phyloP scores from a whole-genome alignment of 2,797 vertebrate genomes.

The Cheirogaleus major region DNA sequence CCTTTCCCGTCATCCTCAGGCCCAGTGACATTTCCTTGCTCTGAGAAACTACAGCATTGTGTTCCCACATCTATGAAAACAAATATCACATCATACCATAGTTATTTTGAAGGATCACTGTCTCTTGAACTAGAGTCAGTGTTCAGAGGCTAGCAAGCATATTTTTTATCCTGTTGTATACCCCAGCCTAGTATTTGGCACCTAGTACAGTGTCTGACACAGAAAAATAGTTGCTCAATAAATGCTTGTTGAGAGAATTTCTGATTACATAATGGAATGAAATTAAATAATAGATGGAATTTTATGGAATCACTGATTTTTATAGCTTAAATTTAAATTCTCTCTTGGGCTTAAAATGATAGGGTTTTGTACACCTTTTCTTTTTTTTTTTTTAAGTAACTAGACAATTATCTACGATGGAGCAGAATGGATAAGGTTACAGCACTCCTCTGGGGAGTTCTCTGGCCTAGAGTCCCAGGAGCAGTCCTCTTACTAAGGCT shows the following conservation, averaged over 20 bases:
- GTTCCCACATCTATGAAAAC: background rate
- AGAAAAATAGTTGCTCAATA: background rate
- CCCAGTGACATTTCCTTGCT: background rate
- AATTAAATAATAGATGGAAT: background rate
- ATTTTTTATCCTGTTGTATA: background rate
- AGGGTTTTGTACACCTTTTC: background rate
- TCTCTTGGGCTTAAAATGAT: background rate
- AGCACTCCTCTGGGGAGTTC: background rate
- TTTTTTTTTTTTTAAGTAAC: background rate
- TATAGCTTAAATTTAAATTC: slow-evolving; percentile 42
- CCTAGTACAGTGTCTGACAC: background rate
- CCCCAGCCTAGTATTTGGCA: background rate
- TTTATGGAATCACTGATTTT: background rate
- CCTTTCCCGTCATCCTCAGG: background rate
- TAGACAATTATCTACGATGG: background rate
- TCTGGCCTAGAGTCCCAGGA: background rate
- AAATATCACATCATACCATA: background rate
- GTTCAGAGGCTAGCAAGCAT: background rate
- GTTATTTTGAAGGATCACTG: background rate
- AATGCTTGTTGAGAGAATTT: background rate
- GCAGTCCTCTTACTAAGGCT: background rate
- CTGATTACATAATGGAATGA: background rate
- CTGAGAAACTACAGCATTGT: background rate
- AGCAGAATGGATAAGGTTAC: background rate
- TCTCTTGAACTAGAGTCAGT: background rate